Percentiles rank a stretch among this genome's conserved stretches.
Evolutionary conservation across 2,888 invertebrate species (phyloP).

Genomic region (Meghimatium bilineatum): DNA sequence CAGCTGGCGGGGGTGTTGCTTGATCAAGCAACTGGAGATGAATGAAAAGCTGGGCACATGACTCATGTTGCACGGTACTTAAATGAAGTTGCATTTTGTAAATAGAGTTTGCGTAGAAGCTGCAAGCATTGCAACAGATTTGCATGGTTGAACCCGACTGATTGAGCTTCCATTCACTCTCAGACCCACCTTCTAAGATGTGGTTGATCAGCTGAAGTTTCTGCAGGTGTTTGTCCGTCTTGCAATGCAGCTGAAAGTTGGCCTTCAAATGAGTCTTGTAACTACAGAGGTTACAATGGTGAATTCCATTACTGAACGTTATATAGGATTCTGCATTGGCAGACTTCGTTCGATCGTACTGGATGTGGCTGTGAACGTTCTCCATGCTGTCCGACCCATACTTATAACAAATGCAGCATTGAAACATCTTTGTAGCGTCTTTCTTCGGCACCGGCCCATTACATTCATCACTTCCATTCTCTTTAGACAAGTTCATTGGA

Average conservation of each 20-base stretch:
- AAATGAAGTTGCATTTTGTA: conserved; percentile 94
- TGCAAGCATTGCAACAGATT: conserved; percentile 96
- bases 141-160: conserved; percentile 88
- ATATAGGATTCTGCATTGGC: conserved; percentile 90
- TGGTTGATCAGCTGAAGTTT: conserved; percentile 98
- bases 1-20: conserved; percentile 77
- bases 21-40: conserved; percentile 32
- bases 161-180: conserved; percentile 93
- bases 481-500: conserved; percentile 88
- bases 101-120: conserved; percentile 89
- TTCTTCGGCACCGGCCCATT: conserved; percentile 53
- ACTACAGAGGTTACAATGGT: conserved; percentile 97
- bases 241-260: conserved; percentile 99
- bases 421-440: conserved; percentile 82
- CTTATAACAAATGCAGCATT: conserved; percentile 91
- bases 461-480: conserved; percentile 78
- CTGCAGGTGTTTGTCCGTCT: conserved; percentile 99
- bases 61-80: conserved; percentile 91
- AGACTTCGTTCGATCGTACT: conserved; percentile 90
- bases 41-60: conserved; percentile 55
- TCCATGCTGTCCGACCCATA: conserved; percentile 94
- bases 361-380: conserved; percentile 92
- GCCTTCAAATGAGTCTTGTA: conserved; percentile 99
- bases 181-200: conserved; percentile 94
- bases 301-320: conserved; percentile 90